A percentile compares a stretch with the other conserved stretches of the same genome.
These are phyloP conservation scores for Coluber constrictor DNA, from an alignment of 2,797 vertebrate species.

Conservation along the genomic window DNA sequence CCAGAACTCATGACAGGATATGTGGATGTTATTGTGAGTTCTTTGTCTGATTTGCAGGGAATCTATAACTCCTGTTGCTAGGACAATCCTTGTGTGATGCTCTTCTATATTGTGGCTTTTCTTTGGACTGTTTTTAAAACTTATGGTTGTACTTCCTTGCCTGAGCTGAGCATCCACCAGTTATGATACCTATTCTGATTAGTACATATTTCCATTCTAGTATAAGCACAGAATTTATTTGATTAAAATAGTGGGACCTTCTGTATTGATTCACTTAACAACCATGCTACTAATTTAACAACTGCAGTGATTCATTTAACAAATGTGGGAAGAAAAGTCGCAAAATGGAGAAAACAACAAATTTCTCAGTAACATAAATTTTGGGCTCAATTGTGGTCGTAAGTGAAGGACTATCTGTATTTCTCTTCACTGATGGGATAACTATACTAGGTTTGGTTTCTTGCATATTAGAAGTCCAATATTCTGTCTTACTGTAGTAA, in stretches of 20 bases:
- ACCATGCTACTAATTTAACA: not conserved
- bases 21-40: not conserved
- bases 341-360: not conserved
- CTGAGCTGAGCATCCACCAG: not conserved
- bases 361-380: not conserved
- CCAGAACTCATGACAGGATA: not conserved
- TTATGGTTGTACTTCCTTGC: not conserved
- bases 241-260: not conserved
- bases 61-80: not conserved
- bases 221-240: not conserved
- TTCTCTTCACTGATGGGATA: not conserved
- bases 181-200: not conserved
- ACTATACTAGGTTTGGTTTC: not conserved
- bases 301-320: not conserved
- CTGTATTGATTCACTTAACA: not conserved
- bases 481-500: not conserved
- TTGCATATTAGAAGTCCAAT: not conserved
- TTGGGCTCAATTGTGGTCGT: not conserved
- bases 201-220: not conserved
- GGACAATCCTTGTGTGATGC: not conserved
- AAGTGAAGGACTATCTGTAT: not conserved
- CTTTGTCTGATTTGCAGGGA: not conserved
- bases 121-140: not conserved
- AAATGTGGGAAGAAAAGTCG: not conserved
- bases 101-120: not conserved